Conservation (phyloP, 2,113 vertebrate species). For the Stegostoma tigrinum region DNA sequence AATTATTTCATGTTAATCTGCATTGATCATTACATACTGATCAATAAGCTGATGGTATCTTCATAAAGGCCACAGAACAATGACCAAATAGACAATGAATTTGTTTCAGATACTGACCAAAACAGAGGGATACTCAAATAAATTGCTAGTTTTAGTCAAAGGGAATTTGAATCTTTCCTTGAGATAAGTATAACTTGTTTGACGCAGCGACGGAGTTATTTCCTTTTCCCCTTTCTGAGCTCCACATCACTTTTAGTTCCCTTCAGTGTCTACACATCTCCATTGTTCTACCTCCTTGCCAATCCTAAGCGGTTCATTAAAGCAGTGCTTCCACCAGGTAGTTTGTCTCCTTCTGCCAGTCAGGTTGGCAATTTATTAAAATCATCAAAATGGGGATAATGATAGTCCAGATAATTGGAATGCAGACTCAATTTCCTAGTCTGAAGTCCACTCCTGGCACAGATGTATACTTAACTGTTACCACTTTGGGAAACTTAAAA, state of each 20-base stretch:
- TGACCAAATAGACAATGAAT: background rate
- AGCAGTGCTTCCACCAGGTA: background rate
- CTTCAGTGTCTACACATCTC: background rate
- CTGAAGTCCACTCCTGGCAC: background rate
- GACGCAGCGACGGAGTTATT: background rate
- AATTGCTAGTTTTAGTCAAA: background rate
- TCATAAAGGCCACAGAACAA: background rate
- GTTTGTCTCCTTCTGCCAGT: background rate
- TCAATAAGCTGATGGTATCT: background rate
- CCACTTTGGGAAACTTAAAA: slow-evolving; percentile 3
- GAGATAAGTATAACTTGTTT: background rate
- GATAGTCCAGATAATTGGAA: background rate
- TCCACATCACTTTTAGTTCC: background rate
- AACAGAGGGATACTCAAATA: background rate
- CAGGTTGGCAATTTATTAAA: background rate
- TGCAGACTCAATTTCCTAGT: background rate
- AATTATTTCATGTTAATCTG: background rate
- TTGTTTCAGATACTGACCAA: background rate
- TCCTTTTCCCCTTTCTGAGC: background rate
- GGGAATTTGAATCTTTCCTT: background rate
- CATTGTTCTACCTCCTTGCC: background rate
- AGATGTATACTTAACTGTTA: background rate
- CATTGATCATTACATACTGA: background rate
- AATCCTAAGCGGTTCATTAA: background rate
- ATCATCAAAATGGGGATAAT: background rate